Percentiles rank a stretch among this genome's conserved stretches.
These are phyloP conservation scores for Schizothorax lantsangensis DNA, from an alignment of 2,797 vertebrate species.

Conservation along the genomic window DNA sequence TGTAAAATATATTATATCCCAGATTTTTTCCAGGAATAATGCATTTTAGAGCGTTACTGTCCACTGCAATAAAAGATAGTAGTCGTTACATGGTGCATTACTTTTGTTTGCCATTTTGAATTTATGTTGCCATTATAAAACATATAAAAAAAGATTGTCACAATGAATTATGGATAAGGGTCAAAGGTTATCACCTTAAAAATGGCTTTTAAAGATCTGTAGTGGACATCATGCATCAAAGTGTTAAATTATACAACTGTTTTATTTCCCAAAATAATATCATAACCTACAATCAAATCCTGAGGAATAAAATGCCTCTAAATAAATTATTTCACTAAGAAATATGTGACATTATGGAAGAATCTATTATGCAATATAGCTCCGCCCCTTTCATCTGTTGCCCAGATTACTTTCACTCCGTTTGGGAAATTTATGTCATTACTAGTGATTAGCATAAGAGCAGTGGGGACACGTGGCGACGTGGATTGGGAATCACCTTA, in stretches of 20 bases:
- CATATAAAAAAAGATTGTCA: neutral
- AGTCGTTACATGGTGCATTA: neutral
- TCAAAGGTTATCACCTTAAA: neutral
- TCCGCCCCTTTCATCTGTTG: neutral
- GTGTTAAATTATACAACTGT: neutral
- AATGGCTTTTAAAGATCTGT: neutral
- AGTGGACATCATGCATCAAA: neutral
- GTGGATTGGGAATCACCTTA: neutral
- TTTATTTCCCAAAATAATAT: neutral
- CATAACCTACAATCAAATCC: neutral
- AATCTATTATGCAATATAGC: neutral
- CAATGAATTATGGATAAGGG: neutral
- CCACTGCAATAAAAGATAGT: neutral
- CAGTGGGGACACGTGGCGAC: neutral
- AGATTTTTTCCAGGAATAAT: neutral
- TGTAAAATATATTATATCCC: too few species aligned
- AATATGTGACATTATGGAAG: neutral
- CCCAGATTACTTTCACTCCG: neutral
- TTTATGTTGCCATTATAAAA: neutral
- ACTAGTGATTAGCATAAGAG: constrained; percentile 1
- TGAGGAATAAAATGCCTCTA: neutral
- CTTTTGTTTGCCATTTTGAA: constrained; percentile 2
- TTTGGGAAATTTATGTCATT: neutral
- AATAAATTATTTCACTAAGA: neutral
- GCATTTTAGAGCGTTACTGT: neutral